Conservation (phyloP, 37 sponge, comb jelly and placozoan genomes). For the Amphimedon queenslandica region DNA sequence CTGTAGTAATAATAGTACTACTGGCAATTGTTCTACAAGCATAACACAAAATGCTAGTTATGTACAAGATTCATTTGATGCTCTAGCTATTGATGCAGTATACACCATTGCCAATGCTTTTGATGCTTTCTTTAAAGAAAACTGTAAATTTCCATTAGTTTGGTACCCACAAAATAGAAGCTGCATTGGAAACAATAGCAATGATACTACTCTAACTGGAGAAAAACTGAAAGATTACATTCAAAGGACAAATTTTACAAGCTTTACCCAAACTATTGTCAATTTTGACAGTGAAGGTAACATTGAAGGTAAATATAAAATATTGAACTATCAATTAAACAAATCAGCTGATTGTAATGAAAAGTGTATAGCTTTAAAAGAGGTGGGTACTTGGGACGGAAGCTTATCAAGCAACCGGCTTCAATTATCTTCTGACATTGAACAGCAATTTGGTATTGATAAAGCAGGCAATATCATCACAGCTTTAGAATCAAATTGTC, state of each 20-base stretch:
- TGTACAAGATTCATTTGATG: slow-evolving; percentile 54
- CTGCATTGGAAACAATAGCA: slow-evolving; percentile 34
- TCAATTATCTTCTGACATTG: neutral
- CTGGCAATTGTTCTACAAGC: neutral
- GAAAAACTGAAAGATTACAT: slow-evolving; percentile 37
- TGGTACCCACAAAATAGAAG: slow-evolving; percentile 27
- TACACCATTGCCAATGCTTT: slow-evolving; percentile 74
- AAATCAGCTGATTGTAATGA: neutral
- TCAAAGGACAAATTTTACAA: slow-evolving; percentile 39
- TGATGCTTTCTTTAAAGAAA: slow-evolving; percentile 54
- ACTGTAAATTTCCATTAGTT: slow-evolving; percentile 42
- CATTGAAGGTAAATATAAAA: slow-evolving; percentile 54
- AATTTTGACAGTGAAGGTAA: slow-evolving; percentile 59
- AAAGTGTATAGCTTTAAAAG: slow-evolving; percentile 7
- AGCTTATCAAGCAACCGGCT: neutral
- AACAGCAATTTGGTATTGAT: slow-evolving; percentile 54
- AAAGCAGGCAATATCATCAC: neutral
- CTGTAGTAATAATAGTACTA: slow-evolving; percentile 28
- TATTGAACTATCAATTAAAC: slow-evolving; percentile 50
- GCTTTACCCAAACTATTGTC: slow-evolving; percentile 34
- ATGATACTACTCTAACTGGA: slow-evolving; percentile 32
- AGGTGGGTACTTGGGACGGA: no score
- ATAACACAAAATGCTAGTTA: slow-evolving; percentile 31
- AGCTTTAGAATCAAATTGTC: slow-evolving; percentile 38
- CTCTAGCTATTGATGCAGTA: slow-evolving; percentile 86